Evolutionary conservation across 2,888 invertebrate species (phyloP), one percentile per base, ranked within the genome.

Genomic region (Chrysolina americana): DNA sequence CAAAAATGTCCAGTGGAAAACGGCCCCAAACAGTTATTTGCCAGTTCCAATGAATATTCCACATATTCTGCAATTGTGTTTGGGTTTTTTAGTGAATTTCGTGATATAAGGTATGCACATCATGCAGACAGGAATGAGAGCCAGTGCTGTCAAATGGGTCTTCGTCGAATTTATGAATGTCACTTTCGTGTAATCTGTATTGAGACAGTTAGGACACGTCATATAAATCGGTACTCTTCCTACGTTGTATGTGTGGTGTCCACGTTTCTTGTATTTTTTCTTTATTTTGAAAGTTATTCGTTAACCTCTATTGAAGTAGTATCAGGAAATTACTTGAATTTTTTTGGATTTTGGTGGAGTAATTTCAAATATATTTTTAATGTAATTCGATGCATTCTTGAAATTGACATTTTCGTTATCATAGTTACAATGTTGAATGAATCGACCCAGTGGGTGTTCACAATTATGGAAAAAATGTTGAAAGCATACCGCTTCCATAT

Each of bases 181-280:
- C 2, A 76, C 56, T 15, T 28, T 50, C 2, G 75, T 76, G n/a
- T 41, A 8, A 21, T 73, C 53, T 1, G 73, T 47, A 9, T 44
- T 41, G 17, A 70, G 56, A 44, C 75, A 76, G 41, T 53, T 76
- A 1, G 75, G 75, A 28, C 75, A 76, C 10, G 75, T 76, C 50
- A 76, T 56, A 19, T 70, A 23, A 11, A 65, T 11, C 9, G 75
- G 68, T 5, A 17, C 4, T 50, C 36, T 70, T 0, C 64, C 69
- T 2, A 74, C 48, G 6, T 74, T 36, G 28, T 50, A 63, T 41
- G 64, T 28, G 36, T 28, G 41, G 13, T 50, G 36, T 6, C 9
- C 50, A 23, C 48, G 15, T 48, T 50, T 41, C 19, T 11, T 19
- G n/a, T 28, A 36, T 47, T 64, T 48, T 9, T 17, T n/a, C 13